phyloP scores from a whole-genome alignment of 2,888 invertebrate genomes.

The Heliconius ismenius region DNA sequence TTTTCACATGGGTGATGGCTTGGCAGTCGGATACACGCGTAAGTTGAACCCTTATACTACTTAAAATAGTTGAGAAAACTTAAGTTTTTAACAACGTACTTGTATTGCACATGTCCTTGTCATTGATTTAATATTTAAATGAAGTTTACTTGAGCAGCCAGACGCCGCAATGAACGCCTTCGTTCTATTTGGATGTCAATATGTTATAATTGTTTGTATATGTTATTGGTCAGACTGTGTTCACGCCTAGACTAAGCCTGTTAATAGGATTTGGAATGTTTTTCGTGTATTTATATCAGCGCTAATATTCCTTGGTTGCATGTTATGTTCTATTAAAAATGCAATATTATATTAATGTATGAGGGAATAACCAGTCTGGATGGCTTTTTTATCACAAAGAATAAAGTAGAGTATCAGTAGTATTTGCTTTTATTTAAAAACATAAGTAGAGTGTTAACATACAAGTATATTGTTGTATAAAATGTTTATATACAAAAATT shows the following conservation, averaged over 20 bases:
- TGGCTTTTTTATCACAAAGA: neutral
- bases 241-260: constrained; percentile 32
- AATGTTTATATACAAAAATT: neutral
- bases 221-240: constrained; percentile 15
- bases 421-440: neutral
- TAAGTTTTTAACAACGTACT: constrained; percentile 28
- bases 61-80: constrained; percentile 25
- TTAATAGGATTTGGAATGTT: constrained; percentile 38
- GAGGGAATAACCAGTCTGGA: neutral
- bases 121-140: constrained; percentile 67
- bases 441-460: neutral
- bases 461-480: neutral
- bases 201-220: constrained; percentile 27
- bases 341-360: constrained; percentile 5
- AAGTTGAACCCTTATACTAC: constrained; percentile 51
- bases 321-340: neutral
- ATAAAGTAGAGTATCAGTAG: neutral
- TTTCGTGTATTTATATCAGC: constrained; percentile 36
- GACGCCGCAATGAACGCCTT: constrained; percentile 53
- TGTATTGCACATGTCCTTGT: constrained; percentile 66
- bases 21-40: constrained; percentile 81
- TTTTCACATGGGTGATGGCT: constrained; percentile 81
- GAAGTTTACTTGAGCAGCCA: constrained; percentile 57
- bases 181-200: constrained; percentile 48
- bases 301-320: constrained; percentile 22